phyloP scores from a whole-genome alignment of 2,888 invertebrate genomes.

The Oscheius sp. region DNA sequence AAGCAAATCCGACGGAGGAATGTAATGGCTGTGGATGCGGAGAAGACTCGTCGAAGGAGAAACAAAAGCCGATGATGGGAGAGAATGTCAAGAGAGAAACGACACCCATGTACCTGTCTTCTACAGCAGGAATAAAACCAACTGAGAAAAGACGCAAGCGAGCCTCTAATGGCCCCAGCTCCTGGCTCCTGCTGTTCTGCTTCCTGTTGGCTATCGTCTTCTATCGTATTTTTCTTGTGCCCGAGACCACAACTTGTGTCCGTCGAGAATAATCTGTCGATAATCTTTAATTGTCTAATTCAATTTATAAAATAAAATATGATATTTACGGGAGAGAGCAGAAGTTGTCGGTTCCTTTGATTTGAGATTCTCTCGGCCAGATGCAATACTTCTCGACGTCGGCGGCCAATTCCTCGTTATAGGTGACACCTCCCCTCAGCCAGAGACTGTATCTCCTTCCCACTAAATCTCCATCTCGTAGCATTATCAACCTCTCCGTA shows the following conservation, averaged over 20 bases:
- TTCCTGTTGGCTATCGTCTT: neutral
- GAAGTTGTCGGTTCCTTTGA: slow-evolving; percentile 36
- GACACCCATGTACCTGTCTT: neutral
- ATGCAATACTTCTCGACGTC: slow-evolving; percentile 52
- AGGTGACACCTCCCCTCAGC: slow-evolving; percentile 43
- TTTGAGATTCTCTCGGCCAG: slow-evolving; percentile 55
- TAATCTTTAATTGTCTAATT: no score
- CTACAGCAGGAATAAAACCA: neutral
- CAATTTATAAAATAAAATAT: no score
- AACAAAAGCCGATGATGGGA: no score
- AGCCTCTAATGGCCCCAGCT: neutral
- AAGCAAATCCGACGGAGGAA: neutral
- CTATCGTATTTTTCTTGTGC: neutral
- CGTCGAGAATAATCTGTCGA: no score
- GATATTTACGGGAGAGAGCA: slow-evolving; percentile 18
- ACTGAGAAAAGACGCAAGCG: neutral
- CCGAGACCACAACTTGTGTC: neutral
- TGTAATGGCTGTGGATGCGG: neutral
- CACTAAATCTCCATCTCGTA: slow-evolving; percentile 53
- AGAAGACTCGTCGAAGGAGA: neutral
- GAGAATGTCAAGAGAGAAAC: neutral
- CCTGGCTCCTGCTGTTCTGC: neutral
- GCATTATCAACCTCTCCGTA: slow-evolving; percentile 20
- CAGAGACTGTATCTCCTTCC: slow-evolving; percentile 58
- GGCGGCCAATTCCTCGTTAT: slow-evolving; percentile 34